Base-by-base conservation (phyloP, 2,888 invertebrate genomes). In the Cataglyphis livida region DNA sequence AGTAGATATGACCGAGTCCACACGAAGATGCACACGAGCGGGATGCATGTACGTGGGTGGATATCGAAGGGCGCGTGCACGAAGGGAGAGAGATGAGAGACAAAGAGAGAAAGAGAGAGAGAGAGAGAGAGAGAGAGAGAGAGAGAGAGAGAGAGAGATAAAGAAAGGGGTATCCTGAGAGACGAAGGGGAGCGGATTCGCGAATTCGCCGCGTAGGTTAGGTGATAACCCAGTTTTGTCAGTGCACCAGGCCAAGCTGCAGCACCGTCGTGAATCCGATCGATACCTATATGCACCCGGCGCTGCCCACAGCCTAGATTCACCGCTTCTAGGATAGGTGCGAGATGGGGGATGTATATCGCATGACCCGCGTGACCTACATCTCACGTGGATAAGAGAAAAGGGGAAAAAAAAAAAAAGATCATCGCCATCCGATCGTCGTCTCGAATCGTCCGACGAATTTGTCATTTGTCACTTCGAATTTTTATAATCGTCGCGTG, bases 161-260 rank as follows among this genome's bases (percentile, higher is more conserved):
- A 10, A 54, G 21, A 54, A 54, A 54, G 1, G 10, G 57, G 5
- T 57, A 12, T 57, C 21, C 57, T n/a, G 51, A 18, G 57, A 70
- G 71, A 76, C 66, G 48, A 61, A 79, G 75, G 71, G 61, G 54
- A 71, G 78, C 61, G 62, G 51, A 84, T 65, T 71, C 82, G 84
- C 59, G 65, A 38, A 86, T 65, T 73, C 84, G 81, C 86, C 76
- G 86, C 88, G 82, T 86, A 89, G 90, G 89, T 91, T 90, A 88
- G 89, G 87, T 90, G 87, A 91, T 93, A 93, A 93, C 93, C 93
- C 89, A 93, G 93, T 93, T 93, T 93, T 87, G 86, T 85, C 89
- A 90, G 89, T 92, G 91, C 92, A 92, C 91, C 92, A 91, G 92
- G 90, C 91, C 90, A 89, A 84, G 85, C 89, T 88, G 89, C 91